These are phyloP conservation scores for honey bee (Apis mellifera) DNA, from an alignment of 1,140 invertebrate species.

Conservation along the genomic window DNA sequence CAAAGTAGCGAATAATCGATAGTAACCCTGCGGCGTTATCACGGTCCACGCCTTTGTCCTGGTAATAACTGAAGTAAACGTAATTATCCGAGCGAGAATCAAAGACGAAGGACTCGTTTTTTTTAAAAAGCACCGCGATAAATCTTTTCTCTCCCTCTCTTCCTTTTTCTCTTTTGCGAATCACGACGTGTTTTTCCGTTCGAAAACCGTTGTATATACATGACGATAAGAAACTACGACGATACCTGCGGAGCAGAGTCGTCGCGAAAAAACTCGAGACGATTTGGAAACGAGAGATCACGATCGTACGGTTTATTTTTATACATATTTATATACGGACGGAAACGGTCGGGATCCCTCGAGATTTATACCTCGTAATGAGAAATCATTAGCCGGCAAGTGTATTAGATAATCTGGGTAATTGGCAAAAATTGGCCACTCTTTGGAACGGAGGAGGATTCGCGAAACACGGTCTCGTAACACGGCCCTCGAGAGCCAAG, in stretches of 20 bases:
- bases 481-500: conserved; percentile 25
- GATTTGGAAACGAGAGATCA: neutral
- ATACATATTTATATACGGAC: conserved; percentile 21
- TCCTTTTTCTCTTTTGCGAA: neutral
- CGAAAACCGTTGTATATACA: neutral
- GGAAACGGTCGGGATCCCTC: conserved; percentile 44
- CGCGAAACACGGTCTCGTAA: conserved; percentile 52
- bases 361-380: conserved; percentile 81
- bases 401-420: conserved; percentile 80
- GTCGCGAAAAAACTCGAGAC: too few species aligned
- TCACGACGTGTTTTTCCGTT: too few species aligned
- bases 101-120: conserved; percentile 15
- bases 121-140: conserved; percentile 5
- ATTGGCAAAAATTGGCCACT: conserved; percentile 77
- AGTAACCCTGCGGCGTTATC: conserved; percentile 54
- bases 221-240: neutral
- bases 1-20: conserved; percentile 53
- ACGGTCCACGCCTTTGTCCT: conserved; percentile 52
- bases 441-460: conserved; percentile 37
- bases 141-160: neutral
- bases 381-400: conserved; percentile 80
- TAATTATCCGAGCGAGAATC: conserved; percentile 53
- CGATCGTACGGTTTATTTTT: neutral
- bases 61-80: conserved; percentile 58
- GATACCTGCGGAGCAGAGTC: neutral